Percentiles rank a stretch among this genome's conserved stretches.
phyloP scores from a whole-genome alignment of 2,888 invertebrate genomes.

The Willowsia nigromaculata region DNA sequence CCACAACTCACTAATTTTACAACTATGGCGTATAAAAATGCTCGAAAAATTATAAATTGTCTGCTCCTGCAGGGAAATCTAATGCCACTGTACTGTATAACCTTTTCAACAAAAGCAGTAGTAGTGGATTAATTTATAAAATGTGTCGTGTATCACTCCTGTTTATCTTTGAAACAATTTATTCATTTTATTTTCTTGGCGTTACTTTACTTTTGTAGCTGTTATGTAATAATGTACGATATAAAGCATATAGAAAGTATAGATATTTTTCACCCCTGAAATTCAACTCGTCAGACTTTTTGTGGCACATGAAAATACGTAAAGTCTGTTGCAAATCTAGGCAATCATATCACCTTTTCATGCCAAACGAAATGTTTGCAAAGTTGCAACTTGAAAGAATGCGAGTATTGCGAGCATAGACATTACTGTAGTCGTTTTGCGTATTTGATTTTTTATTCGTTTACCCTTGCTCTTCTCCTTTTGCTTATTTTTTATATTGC shows the following conservation, averaged over 20 bases:
- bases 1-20: neutral
- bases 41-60: neutral
- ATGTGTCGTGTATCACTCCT: no score
- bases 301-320: neutral
- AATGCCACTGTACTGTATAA: no score
- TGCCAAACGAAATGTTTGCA: slow-evolving; percentile 29
- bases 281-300: neutral
- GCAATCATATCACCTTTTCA: neutral
- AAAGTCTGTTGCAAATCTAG: neutral
- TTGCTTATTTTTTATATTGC: slow-evolving; percentile 20
- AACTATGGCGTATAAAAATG: neutral
- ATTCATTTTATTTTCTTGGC: neutral
- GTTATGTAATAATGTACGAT: neutral
- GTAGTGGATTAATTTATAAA: neutral
- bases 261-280: slow-evolving; percentile 5
- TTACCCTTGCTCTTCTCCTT: slow-evolving; percentile 50
- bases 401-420: no score
- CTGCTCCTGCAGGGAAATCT: neutral
- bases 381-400: slow-evolving; percentile 12
- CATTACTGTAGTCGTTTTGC: slow-evolving; percentile 14
- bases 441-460: slow-evolving; percentile 26
- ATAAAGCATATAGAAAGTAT: no score
- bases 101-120: neutral
- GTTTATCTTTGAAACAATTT: neutral
- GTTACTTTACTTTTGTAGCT: neutral